phyloP scores from a whole-genome alignment of 2,113 vertebrate genomes.

The Leucosticte australis region DNA sequence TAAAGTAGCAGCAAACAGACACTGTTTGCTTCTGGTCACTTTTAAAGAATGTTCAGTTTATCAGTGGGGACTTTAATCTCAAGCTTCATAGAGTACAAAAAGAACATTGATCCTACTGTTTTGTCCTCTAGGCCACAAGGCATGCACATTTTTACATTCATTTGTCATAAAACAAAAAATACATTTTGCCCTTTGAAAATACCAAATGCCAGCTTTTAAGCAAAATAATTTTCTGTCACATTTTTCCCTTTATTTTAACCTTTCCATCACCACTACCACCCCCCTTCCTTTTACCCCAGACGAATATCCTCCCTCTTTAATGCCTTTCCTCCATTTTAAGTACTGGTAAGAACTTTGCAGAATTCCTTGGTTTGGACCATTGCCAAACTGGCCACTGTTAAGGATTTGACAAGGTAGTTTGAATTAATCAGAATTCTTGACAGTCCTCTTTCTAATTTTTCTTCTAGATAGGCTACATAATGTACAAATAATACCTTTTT shows the following conservation, averaged over 20 bases:
- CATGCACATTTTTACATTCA: slow-evolving; percentile 70
- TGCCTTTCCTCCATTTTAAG: neutral
- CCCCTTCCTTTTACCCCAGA: neutral
- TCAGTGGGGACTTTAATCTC: slow-evolving; percentile 84
- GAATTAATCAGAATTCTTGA: slow-evolving; percentile 40
- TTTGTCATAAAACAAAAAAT: slow-evolving; percentile 73
- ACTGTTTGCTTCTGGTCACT: slow-evolving; percentile 85
- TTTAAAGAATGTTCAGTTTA: slow-evolving; percentile 85
- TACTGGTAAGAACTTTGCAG: slow-evolving; percentile 22
- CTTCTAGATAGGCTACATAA: neutral
- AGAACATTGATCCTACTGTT: slow-evolving; percentile 76
- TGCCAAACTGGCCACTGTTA: slow-evolving; percentile 42
- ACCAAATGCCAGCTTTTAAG: slow-evolving; percentile 68
- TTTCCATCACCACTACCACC: neutral
- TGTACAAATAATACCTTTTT: slow-evolving; percentile 1
- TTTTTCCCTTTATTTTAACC: slow-evolving; percentile 52
- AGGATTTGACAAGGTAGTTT: slow-evolving; percentile 6
- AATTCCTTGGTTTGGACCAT: slow-evolving; percentile 17
- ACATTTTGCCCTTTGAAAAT: slow-evolving; percentile 71
- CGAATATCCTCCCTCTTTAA: slow-evolving; percentile 28
- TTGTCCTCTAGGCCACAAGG: slow-evolving; percentile 77
- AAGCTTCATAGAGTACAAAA: slow-evolving; percentile 84
- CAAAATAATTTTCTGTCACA: slow-evolving; percentile 55
- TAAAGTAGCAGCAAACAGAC: slow-evolving; percentile 85
- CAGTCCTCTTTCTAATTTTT: neutral